A percentile compares a stretch with the other conserved stretches of the same genome.
phyloP scores from a whole-genome alignment of 2,888 invertebrate species.

The Drosophila kambysellisi region DNA sequence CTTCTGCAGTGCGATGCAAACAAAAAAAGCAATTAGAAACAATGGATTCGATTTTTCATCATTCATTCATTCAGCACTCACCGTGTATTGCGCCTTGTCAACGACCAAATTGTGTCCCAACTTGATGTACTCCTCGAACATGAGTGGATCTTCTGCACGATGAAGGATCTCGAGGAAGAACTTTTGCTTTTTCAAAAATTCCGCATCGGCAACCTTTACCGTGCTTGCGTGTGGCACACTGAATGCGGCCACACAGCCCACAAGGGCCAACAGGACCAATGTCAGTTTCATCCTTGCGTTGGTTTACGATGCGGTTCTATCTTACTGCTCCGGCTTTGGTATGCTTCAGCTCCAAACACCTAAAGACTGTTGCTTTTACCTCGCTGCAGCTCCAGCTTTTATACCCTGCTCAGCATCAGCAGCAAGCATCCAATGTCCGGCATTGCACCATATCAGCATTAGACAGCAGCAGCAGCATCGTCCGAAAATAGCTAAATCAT shows the following conservation, averaged over 20 bases:
- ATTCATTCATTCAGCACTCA: slow-evolving; percentile 32
- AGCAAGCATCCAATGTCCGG: slow-evolving; percentile 11
- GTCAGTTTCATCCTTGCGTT: slow-evolving; percentile 76
- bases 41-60: background rate
- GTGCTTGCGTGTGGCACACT: slow-evolving; percentile 55
- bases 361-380: slow-evolving; percentile 76
- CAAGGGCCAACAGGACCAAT: slow-evolving; percentile 76
- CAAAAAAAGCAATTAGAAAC: background rate
- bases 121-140: slow-evolving; percentile 81
- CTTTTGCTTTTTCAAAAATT: slow-evolving; percentile 74
- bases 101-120: slow-evolving; percentile 56
- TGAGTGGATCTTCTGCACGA: slow-evolving; percentile 71
- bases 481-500: slow-evolving; percentile 42
- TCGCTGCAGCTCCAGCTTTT: slow-evolving; percentile 47
- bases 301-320: slow-evolving; percentile 8
- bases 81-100: slow-evolving; percentile 70
- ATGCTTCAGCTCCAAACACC: slow-evolving; percentile 70
- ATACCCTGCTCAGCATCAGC: slow-evolving; percentile 46
- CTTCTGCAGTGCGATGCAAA: slow-evolving; percentile 41
- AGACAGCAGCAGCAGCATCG: slow-evolving; percentile 7
- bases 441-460: slow-evolving; percentile 43
- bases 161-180: slow-evolving; percentile 78
- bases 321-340: slow-evolving; percentile 73
- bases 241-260: slow-evolving; percentile 75
- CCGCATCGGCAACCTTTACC: slow-evolving; percentile 74